These are phyloP conservation scores for Zaprionus taronus DNA, from an alignment of 1,140 invertebrate species.

Conservation along the genomic window DNA sequence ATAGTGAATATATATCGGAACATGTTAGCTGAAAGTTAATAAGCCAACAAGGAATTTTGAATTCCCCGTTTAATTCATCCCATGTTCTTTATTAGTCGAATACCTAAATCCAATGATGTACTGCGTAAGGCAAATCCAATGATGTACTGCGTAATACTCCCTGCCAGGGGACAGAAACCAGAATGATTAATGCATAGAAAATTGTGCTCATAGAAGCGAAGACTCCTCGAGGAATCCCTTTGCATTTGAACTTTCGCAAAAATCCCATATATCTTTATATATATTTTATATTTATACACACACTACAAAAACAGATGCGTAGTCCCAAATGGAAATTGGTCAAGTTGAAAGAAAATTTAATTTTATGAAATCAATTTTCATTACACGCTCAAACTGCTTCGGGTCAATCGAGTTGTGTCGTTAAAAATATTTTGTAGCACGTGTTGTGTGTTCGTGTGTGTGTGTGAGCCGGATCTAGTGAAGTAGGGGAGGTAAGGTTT, in stretches of 20 bases:
- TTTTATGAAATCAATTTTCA: conserved; percentile 73
- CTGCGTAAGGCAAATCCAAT: not conserved
- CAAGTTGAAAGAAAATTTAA: conserved; percentile 41
- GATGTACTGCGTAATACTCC: not conserved
- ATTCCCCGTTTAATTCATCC: not conserved
- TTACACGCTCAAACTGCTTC: conserved; percentile 53
- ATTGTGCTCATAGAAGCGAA: conserved; percentile 13
- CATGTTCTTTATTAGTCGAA: not conserved
- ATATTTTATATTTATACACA: conserved; percentile 5
- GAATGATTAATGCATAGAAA: conserved; percentile 54
- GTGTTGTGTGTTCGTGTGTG: conserved; percentile 15
- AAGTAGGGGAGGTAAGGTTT: not conserved
- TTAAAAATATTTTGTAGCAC: conserved; percentile 41
- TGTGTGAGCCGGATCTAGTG: conserved; percentile 23
- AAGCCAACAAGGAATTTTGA: no score
- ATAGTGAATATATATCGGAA: no score
- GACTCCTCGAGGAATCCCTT: not conserved
- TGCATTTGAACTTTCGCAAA: conserved; percentile 26
- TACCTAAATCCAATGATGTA: not conserved
- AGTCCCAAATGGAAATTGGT: conserved; percentile 39
- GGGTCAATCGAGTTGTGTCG: conserved; percentile 31
- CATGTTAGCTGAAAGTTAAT: no score
- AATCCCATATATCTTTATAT: conserved; percentile 5
- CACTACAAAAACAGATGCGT: not conserved
- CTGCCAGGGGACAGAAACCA: conserved; percentile 1